phyloP scores from a whole-genome alignment of 1,140 invertebrate genomes.

The Thereuonema tuberculata region DNA sequence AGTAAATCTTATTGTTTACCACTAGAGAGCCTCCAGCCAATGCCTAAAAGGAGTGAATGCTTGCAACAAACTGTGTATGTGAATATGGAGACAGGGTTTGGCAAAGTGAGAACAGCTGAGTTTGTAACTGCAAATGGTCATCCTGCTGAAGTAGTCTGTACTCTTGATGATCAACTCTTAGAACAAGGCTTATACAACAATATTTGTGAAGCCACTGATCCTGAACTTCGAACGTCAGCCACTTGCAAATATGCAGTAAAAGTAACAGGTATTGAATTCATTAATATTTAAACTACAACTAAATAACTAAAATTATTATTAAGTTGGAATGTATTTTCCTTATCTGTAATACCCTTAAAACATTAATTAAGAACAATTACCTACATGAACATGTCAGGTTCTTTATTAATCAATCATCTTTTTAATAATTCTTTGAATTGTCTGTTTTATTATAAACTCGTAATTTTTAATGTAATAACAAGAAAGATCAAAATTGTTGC shows the following conservation, averaged over 20 bases:
- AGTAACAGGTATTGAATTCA: neutral
- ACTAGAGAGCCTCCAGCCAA: neutral
- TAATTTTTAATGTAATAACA: no score
- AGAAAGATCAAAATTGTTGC: no score
- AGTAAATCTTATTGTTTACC: no score
- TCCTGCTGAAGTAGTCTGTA: neutral
- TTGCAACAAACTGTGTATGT: neutral
- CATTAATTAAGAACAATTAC: no score
- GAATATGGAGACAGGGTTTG: neutral
- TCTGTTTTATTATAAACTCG: no score
- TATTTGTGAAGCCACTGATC: neutral
- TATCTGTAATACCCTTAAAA: neutral
- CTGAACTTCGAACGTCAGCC: neutral
- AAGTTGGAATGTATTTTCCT: neutral
- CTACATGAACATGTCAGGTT: no score
- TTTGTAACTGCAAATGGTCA: neutral
- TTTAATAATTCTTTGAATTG: no score
- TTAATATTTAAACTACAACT: neutral
- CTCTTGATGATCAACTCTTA: neutral
- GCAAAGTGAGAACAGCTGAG: neutral
- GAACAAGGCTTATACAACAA: neutral
- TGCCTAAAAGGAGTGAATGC: neutral
- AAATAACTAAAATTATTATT: neutral
- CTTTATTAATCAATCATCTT: no score
- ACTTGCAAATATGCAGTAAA: neutral